A percentile compares a stretch with the other conserved stretches of the same genome.
These are phyloP conservation scores for Tigriopus japonicus DNA, from an alignment of 1,140 invertebrate species.

Conservation along the genomic window DNA sequence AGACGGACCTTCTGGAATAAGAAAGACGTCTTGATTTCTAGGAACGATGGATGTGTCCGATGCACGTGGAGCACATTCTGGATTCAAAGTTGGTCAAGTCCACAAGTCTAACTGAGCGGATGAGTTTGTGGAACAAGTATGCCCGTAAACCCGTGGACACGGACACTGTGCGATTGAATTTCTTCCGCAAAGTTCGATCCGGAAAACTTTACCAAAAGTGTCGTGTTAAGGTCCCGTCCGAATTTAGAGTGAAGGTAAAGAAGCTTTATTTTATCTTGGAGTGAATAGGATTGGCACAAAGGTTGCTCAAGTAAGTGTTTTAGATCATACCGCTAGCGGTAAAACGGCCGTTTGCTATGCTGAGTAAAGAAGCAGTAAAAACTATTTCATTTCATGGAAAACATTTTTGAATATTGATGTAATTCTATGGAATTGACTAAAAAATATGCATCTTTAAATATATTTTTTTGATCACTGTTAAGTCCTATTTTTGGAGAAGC, in stretches of 20 bases:
- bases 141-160: conserved; percentile 51
- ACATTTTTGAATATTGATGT: not conserved
- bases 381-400: not conserved
- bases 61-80: conserved; percentile 70
- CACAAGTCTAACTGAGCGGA: conserved; percentile 55
- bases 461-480: too few relatives aligned
- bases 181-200: conserved; percentile 40
- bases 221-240: not conserved
- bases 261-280: too few relatives aligned
- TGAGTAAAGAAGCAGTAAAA: not conserved
- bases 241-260: not conserved
- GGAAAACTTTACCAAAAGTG: not conserved
- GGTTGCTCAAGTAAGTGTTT: too few relatives aligned
- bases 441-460: too few relatives aligned
- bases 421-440: not conserved
- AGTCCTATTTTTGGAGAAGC: too few relatives aligned
- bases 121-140: conserved; percentile 66
- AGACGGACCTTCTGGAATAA: too few relatives aligned
- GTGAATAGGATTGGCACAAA: too few relatives aligned
- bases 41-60: conserved; percentile 81
- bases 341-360: too few relatives aligned
- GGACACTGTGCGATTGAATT: conserved; percentile 61
- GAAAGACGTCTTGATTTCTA: not conserved
- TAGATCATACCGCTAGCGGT: too few relatives aligned
- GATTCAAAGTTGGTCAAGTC: conserved; percentile 61